Evolutionary conservation across 2,113 vertebrate genomes (phyloP), one percentile per base, ranked within the genome.

Genomic region (Telmatochromis sp.): DNA sequence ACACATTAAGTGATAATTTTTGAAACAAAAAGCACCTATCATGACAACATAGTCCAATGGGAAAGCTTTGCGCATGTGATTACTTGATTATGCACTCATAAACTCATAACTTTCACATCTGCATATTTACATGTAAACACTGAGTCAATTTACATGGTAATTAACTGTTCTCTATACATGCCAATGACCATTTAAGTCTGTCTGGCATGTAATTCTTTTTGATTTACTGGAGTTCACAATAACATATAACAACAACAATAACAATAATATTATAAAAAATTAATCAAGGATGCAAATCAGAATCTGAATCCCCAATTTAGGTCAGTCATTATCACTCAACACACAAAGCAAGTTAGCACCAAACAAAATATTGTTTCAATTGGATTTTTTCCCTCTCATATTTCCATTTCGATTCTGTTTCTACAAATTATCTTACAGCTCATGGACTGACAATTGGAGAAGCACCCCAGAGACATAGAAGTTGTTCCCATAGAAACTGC

Each of bases 401-500:
- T 83, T 80, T 88, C 53, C 53, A 87, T 86, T 87, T 89, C 47
- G 8, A 78, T 78, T 86, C 14, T 1, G 4, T 78, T 80, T 78
- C 28, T 57, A 35, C 15, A 10, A 75, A 86, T 89, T 35, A 84
- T 84, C 54, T 60, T 81, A 86, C 40, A 45, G 21, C 37, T 80
- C 51, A 26, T 58, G 60, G 86, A 81, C 3, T 17, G 17, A 81
- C 35, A 81, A 85, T 65, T 42, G 14, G 51, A 88, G 51, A 86
- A 28, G 42, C 33, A 5, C 53, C 55, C 37, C n/a, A 23, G 57
- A 87, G 58, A 4, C n/a, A 33, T 78, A 26, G 58, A 60, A 45
- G 28, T 75, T 60, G 91, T 93, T 92, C 60, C 90, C 84, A 91
- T 91, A 86, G 87, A 84, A 91, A 92, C 89, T 6, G 26, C 51